Evolutionary conservation across 2,797 vertebrate genomes (phyloP).

Genomic region (Agapornis canus): DNA sequence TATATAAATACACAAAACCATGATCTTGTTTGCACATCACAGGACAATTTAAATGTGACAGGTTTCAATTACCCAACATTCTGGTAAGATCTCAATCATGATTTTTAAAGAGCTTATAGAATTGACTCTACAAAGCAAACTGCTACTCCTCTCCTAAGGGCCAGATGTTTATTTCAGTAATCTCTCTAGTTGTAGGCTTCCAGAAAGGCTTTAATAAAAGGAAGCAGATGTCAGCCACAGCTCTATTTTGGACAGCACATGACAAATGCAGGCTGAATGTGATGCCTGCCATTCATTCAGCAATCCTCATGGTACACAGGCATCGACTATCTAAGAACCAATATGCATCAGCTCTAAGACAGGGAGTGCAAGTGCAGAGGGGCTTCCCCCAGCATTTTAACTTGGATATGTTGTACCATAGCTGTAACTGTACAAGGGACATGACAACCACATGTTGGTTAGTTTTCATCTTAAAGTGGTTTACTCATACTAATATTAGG

Average conservation of each 20-base stretch:
- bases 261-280: background rate
- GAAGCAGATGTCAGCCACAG: conserved; percentile 3
- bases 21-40: background rate
- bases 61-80: background rate
- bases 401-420: background rate
- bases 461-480: background rate
- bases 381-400: background rate
- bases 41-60: background rate
- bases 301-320: background rate
- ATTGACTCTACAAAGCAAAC: background rate
- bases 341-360: background rate
- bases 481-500: background rate
- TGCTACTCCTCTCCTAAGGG: background rate
- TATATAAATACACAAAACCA: background rate
- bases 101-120: background rate
- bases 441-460: background rate
- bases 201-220: conserved; percentile 4
- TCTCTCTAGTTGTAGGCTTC: background rate
- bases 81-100: background rate
- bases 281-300: background rate
- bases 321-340: background rate
- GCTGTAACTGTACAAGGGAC: background rate
- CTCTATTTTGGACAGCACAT: background rate
- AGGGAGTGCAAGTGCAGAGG: background rate
- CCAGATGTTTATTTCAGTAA: conserved; percentile 10